Evolutionary conservation across 2,888 invertebrate species (phyloP).

Genomic region (Heteropelma amictum): DNA sequence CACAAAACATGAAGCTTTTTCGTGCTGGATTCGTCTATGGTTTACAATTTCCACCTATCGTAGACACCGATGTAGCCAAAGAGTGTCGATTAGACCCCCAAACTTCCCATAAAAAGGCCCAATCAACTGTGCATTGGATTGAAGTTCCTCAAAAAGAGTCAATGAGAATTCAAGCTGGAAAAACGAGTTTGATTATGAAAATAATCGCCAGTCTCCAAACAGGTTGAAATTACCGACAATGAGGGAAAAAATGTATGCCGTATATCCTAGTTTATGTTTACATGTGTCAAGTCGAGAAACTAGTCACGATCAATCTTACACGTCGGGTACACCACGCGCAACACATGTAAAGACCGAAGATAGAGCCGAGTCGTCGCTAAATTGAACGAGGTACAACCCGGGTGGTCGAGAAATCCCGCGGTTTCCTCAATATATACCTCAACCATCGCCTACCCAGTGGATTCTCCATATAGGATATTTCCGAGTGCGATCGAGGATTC

Average conservation of each 20-base stretch:
- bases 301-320: constrained; percentile 22
- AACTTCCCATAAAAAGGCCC: not conserved
- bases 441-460: not conserved
- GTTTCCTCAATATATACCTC: constrained; percentile 36
- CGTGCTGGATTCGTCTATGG: no score
- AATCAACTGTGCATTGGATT: no score
- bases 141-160: no score
- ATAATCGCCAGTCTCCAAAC: not conserved
- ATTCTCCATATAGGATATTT: constrained; percentile 24
- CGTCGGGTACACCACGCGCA: constrained; percentile 6
- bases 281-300: constrained; percentile 17
- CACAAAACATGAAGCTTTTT: constrained; percentile 41
- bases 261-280: not conserved
- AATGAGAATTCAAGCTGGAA: no score
- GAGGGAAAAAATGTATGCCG: not conserved
- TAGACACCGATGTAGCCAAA: constrained; percentile 14
- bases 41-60: constrained; percentile 7
- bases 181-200: no score
- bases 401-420: constrained; percentile 31
- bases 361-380: constrained; percentile 12
- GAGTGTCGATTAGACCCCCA: not conserved
- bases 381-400: constrained; percentile 24
- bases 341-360: constrained; percentile 16
- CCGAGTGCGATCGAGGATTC: constrained; percentile 35
- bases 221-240: not conserved